These are phyloP conservation scores for Andrena praecox DNA, from an alignment of 2,888 invertebrate genomes.

Conservation along the genomic window DNA sequence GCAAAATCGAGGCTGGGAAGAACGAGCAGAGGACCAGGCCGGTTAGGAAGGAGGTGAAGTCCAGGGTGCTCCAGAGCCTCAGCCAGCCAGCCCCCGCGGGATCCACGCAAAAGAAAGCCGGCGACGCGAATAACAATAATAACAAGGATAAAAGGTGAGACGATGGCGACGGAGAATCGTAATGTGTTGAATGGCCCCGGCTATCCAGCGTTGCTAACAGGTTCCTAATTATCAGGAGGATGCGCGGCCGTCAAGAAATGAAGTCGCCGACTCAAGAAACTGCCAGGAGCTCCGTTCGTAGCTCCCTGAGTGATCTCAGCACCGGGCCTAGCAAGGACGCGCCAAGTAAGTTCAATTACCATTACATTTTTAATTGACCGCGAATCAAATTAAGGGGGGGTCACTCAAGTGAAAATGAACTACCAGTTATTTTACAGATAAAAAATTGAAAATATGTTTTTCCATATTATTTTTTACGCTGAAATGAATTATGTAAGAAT, in stretches of 20 bases:
- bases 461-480: too few relatives aligned
- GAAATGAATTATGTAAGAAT: too few relatives aligned
- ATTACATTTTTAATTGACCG: slow-evolving; percentile 6
- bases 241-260: slow-evolving; percentile 79
- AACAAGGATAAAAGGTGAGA: slow-evolving; percentile 78
- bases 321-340: slow-evolving; percentile 81
- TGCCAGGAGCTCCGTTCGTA: slow-evolving; percentile 83
- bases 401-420: too few relatives aligned
- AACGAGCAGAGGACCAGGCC: slow-evolving; percentile 90
- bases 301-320: slow-evolving; percentile 83
- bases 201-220: slow-evolving; percentile 8
- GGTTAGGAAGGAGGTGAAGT: slow-evolving; percentile 94
- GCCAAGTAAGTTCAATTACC: slow-evolving; percentile 77
- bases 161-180: not conserved
- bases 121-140: slow-evolving; percentile 80
- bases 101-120: slow-evolving; percentile 72
- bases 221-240: slow-evolving; percentile 73
- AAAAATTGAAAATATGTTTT: too few relatives aligned
- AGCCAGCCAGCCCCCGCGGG: slow-evolving; percentile 74
- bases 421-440: too few relatives aligned
- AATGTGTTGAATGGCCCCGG: not conserved
- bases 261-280: slow-evolving; percentile 83
- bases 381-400: slow-evolving; percentile 39
- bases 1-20: slow-evolving; percentile 91
- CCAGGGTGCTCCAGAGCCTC: slow-evolving; percentile 88